Base-by-base conservation (phyloP, 2,113 vertebrate genomes). In the Malurus elegans region DNA sequence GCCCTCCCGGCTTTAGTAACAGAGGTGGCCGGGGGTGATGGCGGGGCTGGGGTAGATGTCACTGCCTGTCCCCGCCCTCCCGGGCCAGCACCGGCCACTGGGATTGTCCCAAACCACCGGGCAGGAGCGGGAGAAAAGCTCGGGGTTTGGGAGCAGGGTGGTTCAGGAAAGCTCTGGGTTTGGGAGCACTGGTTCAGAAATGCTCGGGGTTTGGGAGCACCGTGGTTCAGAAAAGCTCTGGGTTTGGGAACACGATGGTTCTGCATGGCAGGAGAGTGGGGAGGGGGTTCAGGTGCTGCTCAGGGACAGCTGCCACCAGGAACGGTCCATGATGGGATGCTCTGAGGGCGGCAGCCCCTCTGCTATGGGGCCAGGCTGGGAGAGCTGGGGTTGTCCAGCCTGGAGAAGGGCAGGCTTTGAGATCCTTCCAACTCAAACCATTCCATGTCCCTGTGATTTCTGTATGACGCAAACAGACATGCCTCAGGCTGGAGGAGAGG, bases 391-490 rank as follows among this genome's bases (percentile, higher is more conserved):
- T 4, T 51, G 36, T 64, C 6, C 75, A 28, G 16, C 24, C 54
- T 31, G 45, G 56, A 25, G 31, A 51, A 16, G 24, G 10, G 36
- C 42, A 51, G 0, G 15, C 6, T 62, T 51, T 36, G 5, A 69
- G 21, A 5, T 58, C 17, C 25, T 53, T 2, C 24, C 47, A 25
- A 31, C 20, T 13, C 66, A 71, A 71, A 24, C 38, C 20, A 10
- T 44, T 83, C 38, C 26, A 20, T 1, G 5, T 10, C 17, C 15
- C 47, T 62, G 5, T 60, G 45, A 44, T 56, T 67, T 56, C 71
- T 48, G 0, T 6, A 2, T 15, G 7, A 45, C 36, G 6, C 32
- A 25, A n/a, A 7, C 0, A 1, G 60, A 45, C 44, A 2, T 38
- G 36, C 56, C 53, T 66, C 0, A 2, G 16, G 23, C 1, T 32